Percentiles rank a stretch among this genome's conserved stretches.
phyloP scores from a whole-genome alignment of 1,140 invertebrate genomes.

The Semibalanus balanoides region DNA sequence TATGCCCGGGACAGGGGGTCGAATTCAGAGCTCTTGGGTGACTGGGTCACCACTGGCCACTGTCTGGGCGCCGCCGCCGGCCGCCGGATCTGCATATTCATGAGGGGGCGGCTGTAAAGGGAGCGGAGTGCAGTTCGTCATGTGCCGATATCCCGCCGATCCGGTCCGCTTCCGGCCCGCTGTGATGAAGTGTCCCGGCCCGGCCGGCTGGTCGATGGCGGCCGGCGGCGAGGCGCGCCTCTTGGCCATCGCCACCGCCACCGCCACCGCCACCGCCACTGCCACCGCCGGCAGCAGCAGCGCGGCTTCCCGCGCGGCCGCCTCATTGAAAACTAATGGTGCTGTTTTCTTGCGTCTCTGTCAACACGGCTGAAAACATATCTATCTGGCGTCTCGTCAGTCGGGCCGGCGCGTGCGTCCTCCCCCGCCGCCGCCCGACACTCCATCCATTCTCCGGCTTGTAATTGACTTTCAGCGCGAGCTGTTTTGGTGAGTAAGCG shows the following conservation, averaged over 20 bases:
- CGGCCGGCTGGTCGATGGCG: too few species aligned
- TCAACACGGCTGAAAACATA: not conserved
- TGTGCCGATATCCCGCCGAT: not conserved
- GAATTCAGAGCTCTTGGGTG: too few species aligned
- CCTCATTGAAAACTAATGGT: conserved; percentile 1
- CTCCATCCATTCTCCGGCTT: not conserved
- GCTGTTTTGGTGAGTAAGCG: conserved; percentile 1
- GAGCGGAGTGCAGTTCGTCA: too few species aligned
- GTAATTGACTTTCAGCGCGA: not conserved
- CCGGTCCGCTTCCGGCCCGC: not conserved
- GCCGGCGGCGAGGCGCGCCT: too few species aligned
- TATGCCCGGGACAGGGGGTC: too few species aligned
- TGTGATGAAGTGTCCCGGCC: not conserved
- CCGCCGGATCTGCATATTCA: too few species aligned
- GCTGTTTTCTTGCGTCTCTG: not conserved
- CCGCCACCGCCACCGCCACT: too few species aligned
- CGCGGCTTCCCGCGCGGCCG: not conserved
- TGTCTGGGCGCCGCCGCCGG: too few species aligned
- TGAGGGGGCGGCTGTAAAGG: too few species aligned
- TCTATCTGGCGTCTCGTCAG: not conserved
- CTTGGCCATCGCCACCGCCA: too few species aligned
- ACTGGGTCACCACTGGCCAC: too few species aligned
- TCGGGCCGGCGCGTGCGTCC: not conserved
- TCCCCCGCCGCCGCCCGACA: not conserved
- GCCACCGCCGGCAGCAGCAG: not conserved